Base-by-base conservation (phyloP, 2,888 invertebrate genomes). In the Trachelus stipa region DNA sequence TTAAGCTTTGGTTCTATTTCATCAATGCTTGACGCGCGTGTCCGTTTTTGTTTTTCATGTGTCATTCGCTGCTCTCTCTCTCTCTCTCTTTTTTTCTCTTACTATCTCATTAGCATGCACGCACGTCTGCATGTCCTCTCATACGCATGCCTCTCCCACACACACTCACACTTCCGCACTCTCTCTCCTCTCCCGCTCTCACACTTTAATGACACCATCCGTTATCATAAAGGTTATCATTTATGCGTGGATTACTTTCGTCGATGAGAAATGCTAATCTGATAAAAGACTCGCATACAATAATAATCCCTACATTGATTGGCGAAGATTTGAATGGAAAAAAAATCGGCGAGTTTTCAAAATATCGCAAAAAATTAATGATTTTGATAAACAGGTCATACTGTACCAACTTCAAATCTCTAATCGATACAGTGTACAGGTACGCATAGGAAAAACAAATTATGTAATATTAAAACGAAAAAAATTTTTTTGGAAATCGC, bases 1-100 rank as follows among this genome's bases (percentile, higher is more conserved):
- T 77, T 69, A 35, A 75, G 35, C 31, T 75, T 75, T 76, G 69
- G 69, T 78, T 75, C 69, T 71, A 75, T 75, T 37, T 31, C 34
- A 68, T 12, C 30, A 11, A 71, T 15, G 11, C 11, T 71, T 30
- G 31, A 30, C 71, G 15, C 71, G 71, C 71, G 71, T 12, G 71
- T 71, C 12, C 12, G 0, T 30, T 30, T 30, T 30, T 30, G 1
- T 23, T 40, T 23, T 23, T 40, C 23, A 2, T 40, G 40, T 40
- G 9, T 40, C 6, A 23, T 9, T 40, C 6, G 23, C 23, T 23
- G 4, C 15, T 40, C 15, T 23, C 23, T 40, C 40, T 23, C 15
- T 35, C 11, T 23, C 9, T 34, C 34, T 34, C 4, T 40, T 4
- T 6, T 0, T 40, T 9, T 23, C 15, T 35, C 11, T 15, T 1